Percentiles rank a stretch among this genome's conserved stretches.
Evolutionary conservation across 2,797 vertebrate genomes (phyloP).

Genomic region (Sebastolobus altivelis): DNA sequence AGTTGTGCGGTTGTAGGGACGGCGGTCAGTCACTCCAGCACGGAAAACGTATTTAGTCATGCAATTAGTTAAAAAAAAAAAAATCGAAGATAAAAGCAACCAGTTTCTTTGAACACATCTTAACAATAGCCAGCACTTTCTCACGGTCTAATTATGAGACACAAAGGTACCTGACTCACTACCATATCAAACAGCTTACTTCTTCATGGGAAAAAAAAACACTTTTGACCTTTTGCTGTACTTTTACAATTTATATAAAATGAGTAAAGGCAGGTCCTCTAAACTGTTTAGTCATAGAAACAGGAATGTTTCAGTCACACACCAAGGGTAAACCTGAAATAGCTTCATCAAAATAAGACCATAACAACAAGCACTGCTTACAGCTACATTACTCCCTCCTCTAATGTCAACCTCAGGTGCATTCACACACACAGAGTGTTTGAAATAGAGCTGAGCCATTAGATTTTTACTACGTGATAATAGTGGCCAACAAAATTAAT

Average conservation of each 20-base stretch:
- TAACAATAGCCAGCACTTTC: not conserved
- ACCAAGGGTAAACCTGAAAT: slow-evolving; percentile 14
- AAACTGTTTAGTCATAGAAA: slow-evolving; percentile 14
- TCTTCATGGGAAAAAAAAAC: not conserved
- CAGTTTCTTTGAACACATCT: not conserved
- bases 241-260: not conserved
- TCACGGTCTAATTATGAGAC: not conserved
- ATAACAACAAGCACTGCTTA: not conserved
- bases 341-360: slow-evolving; percentile 17
- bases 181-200: not conserved
- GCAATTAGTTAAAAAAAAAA: not conserved
- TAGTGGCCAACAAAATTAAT: not conserved
- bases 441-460: not conserved
- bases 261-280: not conserved
- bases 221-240: not conserved
- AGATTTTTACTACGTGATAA: not conserved
- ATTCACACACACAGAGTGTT: not conserved
- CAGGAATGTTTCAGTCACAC: slow-evolving; percentile 7
- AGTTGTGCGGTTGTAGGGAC: not conserved
- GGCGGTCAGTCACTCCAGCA: not conserved
- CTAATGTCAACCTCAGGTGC: slow-evolving; percentile 1
- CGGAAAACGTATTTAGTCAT: not conserved
- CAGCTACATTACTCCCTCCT: not conserved
- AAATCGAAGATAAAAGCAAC: too few relatives aligned
- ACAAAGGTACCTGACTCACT: not conserved